A percentile compares a stretch with the other conserved stretches of the same genome.
Conservation (phyloP, 2,888 invertebrate genomes). For the Lycaena phlaeas region DNA sequence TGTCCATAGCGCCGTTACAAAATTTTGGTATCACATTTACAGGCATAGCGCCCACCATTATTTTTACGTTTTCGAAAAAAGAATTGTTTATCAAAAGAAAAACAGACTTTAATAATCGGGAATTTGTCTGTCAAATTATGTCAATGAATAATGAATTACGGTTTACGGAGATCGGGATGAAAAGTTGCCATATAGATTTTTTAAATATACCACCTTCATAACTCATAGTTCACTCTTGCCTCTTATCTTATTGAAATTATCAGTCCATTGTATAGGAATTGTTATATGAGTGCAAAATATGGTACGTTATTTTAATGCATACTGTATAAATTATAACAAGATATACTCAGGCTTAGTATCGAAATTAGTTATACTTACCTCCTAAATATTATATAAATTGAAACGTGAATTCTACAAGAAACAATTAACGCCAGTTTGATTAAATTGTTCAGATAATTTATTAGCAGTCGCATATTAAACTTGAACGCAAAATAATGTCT, state of each 20-base stretch:
- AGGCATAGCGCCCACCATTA: constrained; percentile 72
- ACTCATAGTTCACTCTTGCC: background rate
- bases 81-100: constrained; percentile 59
- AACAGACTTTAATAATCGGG: constrained; percentile 47
- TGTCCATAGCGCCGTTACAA: constrained; percentile 64
- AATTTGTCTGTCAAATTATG: constrained; percentile 16
- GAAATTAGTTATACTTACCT: no score
- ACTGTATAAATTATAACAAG: no score
- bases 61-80: constrained; percentile 58
- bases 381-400: no score
- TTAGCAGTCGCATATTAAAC: no score
- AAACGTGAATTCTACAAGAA: no score
- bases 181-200: constrained; percentile 2
- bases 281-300: no score
- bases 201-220: background rate
- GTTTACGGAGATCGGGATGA: background rate
- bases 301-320: no score
- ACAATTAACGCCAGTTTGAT: no score
- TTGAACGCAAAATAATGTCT: no score
- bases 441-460: no score
- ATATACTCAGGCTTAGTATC: no score
- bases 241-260: background rate
- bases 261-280: no score
- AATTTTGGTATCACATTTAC: constrained; percentile 69
- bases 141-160: constrained; percentile 1